Base-by-base conservation (phyloP, 2,797 vertebrate species). In the Remorina albescens region DNA sequence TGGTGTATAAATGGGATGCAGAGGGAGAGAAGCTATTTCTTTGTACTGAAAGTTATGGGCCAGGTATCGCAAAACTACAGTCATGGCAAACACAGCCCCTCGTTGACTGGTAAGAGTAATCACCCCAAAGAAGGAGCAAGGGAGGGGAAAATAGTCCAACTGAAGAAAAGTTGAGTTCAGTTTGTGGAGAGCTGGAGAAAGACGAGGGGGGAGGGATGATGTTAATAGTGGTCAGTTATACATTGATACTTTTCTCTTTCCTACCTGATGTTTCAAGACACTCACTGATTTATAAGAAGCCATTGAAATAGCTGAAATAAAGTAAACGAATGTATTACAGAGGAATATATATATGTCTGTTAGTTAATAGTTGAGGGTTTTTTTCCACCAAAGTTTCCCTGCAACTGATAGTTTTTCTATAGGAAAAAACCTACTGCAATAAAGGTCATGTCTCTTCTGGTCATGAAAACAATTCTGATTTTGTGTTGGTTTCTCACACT, bases 1-100 rank as follows among this genome's bases (percentile, higher is more conserved):
- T 34, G 72, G 61, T 36, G 81, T 92, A 94, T 85, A 93, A 93
- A 94, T 92, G 92, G 88, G 87, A 91, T 88, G 88, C 90, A 80
- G 85, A 87, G 83, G 66, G 64, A 86, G 83, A 81, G 80, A 76
- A 89, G 85, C 81, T 88, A 86, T 93, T 91, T 93, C 87, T 92
- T 90, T 71, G 62, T 0, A 8, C 83, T 90, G 71, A 89, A 93
- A 92, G 80, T 90, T 91, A 92, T 92, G 80, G 86, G 68, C 64
- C 30, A 39, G 69, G 59, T 69, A 81, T 81, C 50, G 60, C 72
- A 89, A 92, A 93, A 90, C 88, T 91, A 90, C 83, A 90, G 87
- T 87, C 62, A 60, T 67, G 74, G 69, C 80, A 89, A 85, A 85
- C 76, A 83, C 69, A 77, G 80, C 68, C 71, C 60, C 78, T 86